Evolutionary conservation across 2,888 invertebrate species (phyloP).

Genomic region (Dysmachus trigonus): DNA sequence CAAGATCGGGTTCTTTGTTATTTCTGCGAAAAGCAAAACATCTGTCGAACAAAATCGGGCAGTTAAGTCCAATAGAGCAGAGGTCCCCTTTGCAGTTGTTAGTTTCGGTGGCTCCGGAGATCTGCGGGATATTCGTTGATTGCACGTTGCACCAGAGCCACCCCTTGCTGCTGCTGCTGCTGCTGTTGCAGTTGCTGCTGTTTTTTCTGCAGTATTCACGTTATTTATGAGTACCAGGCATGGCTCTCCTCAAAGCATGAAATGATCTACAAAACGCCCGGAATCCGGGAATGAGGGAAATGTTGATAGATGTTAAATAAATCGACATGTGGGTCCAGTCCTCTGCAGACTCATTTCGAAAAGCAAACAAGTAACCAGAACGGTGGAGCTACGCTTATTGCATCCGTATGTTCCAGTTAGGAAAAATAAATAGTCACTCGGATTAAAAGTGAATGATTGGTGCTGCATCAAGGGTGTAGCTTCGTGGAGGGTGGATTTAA

Average conservation of each 20-base stretch:
- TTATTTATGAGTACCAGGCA: conserved; percentile 15
- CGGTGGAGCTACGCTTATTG: conserved; percentile 2
- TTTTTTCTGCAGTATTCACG: neutral
- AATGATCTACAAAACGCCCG: conserved; percentile 15
- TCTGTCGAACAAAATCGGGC: conserved; percentile 10
- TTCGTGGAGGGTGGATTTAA: conserved; percentile 7
- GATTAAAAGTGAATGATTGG: conserved; percentile 10
- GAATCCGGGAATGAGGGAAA: conserved; percentile 1
- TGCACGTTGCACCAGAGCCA: conserved; percentile 10
- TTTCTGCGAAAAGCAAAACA: conserved; percentile 27
- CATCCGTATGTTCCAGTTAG: neutral
- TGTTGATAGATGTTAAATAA: conserved; percentile 20
- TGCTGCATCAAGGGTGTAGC: neutral
- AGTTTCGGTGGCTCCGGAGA: neutral
- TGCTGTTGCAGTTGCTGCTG: neutral
- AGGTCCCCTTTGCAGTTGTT: neutral
- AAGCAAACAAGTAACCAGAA: neutral
- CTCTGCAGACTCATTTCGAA: neutral
- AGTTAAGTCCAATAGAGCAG: neutral
- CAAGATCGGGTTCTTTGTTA: conserved; percentile 24
- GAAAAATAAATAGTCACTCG: neutral
- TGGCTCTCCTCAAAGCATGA: neutral
- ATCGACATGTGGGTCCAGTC: conserved; percentile 27
- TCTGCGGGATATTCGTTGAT: neutral
- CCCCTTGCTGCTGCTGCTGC: neutral